Base-by-base conservation (phyloP, 35 echinoderm and acorn worm species). In the Anneissia japonica region DNA sequence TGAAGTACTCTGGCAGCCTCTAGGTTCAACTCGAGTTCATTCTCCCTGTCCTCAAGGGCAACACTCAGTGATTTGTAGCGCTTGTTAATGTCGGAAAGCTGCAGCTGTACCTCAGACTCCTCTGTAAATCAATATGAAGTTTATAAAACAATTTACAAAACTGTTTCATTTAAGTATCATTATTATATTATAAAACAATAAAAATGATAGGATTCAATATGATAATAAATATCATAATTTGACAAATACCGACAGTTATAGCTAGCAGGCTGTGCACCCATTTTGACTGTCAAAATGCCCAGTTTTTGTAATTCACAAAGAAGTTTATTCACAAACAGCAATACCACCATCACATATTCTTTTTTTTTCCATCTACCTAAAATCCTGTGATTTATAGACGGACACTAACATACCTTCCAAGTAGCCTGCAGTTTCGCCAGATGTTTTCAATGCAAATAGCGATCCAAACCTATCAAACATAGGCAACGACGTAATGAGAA, bases 11-110 rank as follows among this genome's bases (percentile, higher is more conserved):
- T 92, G 0, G 91, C 88, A 39, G 94, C 73, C 7, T 88, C 89
- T 79, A 93, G 81, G 16, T 92, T 92, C 14, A 83, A 83, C 79
- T 98, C 95, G n/a, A 98, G 82, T 36, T 98, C 95, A 37, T 98
- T 89, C 33, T 93, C 91, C 17, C 95, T 85, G 43, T 98, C 95
- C 30, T 93, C 95, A 36, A 98, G 93, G 86, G 90, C 89, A 74
- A 77, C 73, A 31, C 88, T 85, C 26, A 98, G 92, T 77, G 85
- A 84, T 23, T 93, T 88, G 82, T 93, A 98, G 37, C 95, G 88
- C n/a, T 86, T 79, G 86, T 98, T 98, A 56, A 94, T 87, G 43
- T 91, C 91, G 35, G 75, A 64, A n/a, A 98, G 39, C 76, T 98
- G 95, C 37, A 86, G 80, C 46, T 91, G 91, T 76, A 94, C 91